Percentiles rank a stretch among this genome's conserved stretches.
These are phyloP conservation scores for Abscondita cerata DNA, from an alignment of 2,888 invertebrate genomes.

Conservation along the genomic window DNA sequence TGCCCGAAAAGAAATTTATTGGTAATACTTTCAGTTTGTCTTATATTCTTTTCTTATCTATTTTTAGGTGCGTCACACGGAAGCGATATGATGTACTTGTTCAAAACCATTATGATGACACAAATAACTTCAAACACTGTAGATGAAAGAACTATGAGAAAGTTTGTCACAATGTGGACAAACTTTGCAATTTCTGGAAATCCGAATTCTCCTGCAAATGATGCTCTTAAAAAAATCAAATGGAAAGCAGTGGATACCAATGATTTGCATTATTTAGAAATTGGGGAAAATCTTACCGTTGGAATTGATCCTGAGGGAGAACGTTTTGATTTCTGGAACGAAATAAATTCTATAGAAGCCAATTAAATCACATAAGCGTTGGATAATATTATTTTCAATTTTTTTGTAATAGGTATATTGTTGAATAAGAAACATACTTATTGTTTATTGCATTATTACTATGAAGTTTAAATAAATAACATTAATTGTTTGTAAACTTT, in stretches of 20 bases:
- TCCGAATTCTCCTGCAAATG: constrained; percentile 26
- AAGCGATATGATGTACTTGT: constrained; percentile 48
- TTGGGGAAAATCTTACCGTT: constrained; percentile 41
- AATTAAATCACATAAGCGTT: too few species aligned
- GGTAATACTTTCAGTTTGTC: too few species aligned
- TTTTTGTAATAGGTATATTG: too few species aligned
- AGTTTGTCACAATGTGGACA: constrained; percentile 46
- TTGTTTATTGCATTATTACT: too few species aligned
- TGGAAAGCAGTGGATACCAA: constrained; percentile 36
- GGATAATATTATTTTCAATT: too few species aligned
- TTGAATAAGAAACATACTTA: too few species aligned
- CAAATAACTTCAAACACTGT: constrained; percentile 33
- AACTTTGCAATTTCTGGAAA: constrained; percentile 45
- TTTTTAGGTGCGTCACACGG: constrained; percentile 42
- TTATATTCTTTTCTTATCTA: too few species aligned
- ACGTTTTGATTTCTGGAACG: constrained; percentile 44
- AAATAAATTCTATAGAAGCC: too few species aligned
- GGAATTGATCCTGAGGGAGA: constrained; percentile 40
- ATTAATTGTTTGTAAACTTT: too few species aligned
- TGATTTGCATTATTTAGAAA: constrained; percentile 39
- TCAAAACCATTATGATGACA: constrained; percentile 39
- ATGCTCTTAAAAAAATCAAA: neutral
- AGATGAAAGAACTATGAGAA: constrained; percentile 39
- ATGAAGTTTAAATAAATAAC: too few species aligned
- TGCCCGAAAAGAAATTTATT: too few species aligned